These are phyloP conservation scores for Gymnocephalus cernua DNA, from an alignment of 2,113 vertebrate genomes.

Conservation along the genomic window DNA sequence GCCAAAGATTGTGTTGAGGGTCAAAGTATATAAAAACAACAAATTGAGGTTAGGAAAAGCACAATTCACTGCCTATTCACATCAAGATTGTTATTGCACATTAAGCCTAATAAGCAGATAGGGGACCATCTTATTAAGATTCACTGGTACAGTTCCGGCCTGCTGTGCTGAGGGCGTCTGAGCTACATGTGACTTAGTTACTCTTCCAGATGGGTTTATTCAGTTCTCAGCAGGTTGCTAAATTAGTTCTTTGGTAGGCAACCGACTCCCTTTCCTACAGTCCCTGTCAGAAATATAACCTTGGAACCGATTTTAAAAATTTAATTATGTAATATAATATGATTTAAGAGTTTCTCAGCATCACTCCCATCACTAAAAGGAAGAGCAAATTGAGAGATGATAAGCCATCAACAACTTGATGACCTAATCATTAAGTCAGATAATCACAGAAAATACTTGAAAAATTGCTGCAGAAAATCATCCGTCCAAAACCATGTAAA, in stretches of 20 bases:
- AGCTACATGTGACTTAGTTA: neutral
- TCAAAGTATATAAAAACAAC: neutral
- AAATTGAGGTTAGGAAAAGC: neutral
- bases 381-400: conserved; percentile 12
- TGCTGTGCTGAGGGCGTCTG: neutral
- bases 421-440: conserved; percentile 2
- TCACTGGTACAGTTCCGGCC: neutral
- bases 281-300: neutral
- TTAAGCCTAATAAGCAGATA: neutral
- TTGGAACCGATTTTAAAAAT: conserved; percentile 1
- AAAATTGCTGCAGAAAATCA: neutral
- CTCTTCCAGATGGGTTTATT: neutral
- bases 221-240: neutral
- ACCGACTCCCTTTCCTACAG: neutral
- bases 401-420: conserved; percentile 4
- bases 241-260: neutral
- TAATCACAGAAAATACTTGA: conserved; percentile 1
- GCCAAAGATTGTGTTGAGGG: neutral
- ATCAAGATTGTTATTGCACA: neutral
- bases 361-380: neutral
- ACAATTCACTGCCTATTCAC: neutral
- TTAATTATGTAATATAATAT: neutral
- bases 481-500: too few relatives aligned
- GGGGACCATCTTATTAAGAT: neutral
- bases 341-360: neutral